Conservation (phyloP, 2,797 vertebrate species). For the Cynopterus sphinx region DNA sequence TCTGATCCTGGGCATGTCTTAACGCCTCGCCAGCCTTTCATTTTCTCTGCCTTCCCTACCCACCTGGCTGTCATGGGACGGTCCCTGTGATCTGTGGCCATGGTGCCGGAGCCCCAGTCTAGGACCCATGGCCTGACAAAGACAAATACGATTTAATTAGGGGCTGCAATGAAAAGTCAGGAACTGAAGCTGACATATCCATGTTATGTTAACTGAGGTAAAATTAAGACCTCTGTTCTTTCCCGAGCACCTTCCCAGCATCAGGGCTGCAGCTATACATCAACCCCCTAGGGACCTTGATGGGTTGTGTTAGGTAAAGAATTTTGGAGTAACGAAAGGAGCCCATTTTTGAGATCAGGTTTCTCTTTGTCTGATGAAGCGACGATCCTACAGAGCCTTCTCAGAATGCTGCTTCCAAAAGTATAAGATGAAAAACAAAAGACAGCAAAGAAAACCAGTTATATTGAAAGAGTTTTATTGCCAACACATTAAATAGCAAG, state of each 20-base stretch:
- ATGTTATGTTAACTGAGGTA: neutral
- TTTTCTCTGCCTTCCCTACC: neutral
- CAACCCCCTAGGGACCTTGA: neutral
- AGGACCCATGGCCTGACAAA: neutral
- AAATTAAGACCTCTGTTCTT: neutral
- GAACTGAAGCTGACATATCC: neutral
- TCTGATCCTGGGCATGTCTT: neutral
- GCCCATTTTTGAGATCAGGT: neutral
- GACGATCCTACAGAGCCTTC: neutral
- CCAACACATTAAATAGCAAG: too few relatives aligned
- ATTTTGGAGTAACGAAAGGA: neutral
- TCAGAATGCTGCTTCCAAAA: neutral
- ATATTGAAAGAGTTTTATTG: too few relatives aligned
- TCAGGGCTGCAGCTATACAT: accelerated
- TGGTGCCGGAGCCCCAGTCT: neutral
- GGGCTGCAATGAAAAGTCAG: neutral
- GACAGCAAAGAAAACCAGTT: neutral
- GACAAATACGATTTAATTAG: neutral
- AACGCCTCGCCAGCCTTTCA: neutral
- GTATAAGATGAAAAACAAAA: neutral
- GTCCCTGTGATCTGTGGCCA: neutral
- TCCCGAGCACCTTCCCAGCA: neutral
- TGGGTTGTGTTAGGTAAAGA: neutral
- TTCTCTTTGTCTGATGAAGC: neutral
- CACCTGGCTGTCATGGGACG: neutral